Evolutionary conservation across 30 jellyfish, hydroid and myxozoan genomes (phyloP).

Genomic region (Aurelia aurita): DNA sequence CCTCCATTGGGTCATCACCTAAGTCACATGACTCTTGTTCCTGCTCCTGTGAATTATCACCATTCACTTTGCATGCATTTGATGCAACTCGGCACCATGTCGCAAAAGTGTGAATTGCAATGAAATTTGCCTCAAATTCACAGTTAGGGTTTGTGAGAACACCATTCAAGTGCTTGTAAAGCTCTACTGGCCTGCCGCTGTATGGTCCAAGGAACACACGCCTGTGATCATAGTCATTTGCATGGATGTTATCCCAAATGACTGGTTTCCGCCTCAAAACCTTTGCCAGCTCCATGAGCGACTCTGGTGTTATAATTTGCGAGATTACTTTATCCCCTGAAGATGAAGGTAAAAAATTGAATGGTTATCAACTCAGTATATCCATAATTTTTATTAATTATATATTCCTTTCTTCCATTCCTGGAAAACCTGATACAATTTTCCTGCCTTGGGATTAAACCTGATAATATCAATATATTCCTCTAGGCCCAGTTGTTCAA

Average conservation of each 20-base stretch:
- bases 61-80: conserved; percentile 19
- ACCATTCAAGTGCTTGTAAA: conserved; percentile 77
- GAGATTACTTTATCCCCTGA: conserved; percentile 93
- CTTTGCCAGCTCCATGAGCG: conserved; percentile 69
- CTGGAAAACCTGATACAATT: too few species aligned
- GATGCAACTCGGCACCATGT: conserved; percentile 86
- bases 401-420: too few species aligned
- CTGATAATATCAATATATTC: too few species aligned
- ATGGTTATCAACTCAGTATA: too few species aligned
- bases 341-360: not conserved
- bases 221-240: conserved; percentile 97
- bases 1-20: conserved; percentile 89
- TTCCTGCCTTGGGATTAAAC: too few species aligned
- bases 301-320: conserved; percentile 73
- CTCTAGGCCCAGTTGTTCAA: too few species aligned
- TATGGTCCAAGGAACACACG: conserved; percentile 98
- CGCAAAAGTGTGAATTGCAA: conserved; percentile 87
- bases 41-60: conserved; percentile 30
- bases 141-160: conserved; percentile 97
- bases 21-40: conserved; percentile 56
- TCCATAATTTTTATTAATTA: too few species aligned
- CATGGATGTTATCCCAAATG: conserved; percentile 99
- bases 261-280: conserved; percentile 94
- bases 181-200: conserved; percentile 92
- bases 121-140: conserved; percentile 93